These are phyloP conservation scores for Synanthedon andrenaeformis DNA, from an alignment of 2,888 invertebrate genomes.

Conservation along the genomic window DNA sequence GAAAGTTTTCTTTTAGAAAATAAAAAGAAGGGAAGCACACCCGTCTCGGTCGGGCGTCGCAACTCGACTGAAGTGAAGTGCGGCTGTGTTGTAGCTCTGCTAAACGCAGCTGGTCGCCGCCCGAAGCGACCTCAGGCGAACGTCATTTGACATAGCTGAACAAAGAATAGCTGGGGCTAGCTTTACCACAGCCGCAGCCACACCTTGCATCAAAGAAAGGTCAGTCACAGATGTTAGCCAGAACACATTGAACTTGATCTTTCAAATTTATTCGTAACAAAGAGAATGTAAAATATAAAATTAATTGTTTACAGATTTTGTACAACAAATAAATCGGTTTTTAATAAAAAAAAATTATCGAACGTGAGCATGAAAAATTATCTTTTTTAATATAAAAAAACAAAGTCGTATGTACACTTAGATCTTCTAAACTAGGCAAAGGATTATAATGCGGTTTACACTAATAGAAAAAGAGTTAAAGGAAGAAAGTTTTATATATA, in stretches of 20 bases:
- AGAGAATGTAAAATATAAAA: no score
- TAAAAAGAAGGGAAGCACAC: conserved; percentile 22
- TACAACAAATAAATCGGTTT: no score
- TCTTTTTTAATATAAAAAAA: no score
- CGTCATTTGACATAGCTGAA: conserved; percentile 9
- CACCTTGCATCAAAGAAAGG: conserved; percentile 15
- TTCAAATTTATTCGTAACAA: background rate
- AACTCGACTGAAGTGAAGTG: conserved; percentile 29
- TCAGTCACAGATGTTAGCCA: background rate
- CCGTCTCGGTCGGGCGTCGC: conserved; percentile 18
- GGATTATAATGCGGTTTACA: no score
- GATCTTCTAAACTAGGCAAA: no score
- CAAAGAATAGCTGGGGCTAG: conserved; percentile 9
- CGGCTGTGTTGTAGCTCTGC: background rate
- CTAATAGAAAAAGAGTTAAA: no score
- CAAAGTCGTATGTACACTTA: no score
- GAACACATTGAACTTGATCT: conserved; percentile 22
- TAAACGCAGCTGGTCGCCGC: conserved; percentile 6
- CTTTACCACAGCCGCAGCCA: conserved; percentile 3
- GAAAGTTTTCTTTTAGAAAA: conserved; percentile 46
- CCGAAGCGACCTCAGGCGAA: conserved; percentile 4
- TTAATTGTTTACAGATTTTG: no score
- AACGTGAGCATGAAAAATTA: no score
- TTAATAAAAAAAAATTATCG: no score
- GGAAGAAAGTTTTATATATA: no score